These are phyloP conservation scores for Cyphomyrmex costatus DNA, from an alignment of 1,140 invertebrate species.

Conservation along the genomic window DNA sequence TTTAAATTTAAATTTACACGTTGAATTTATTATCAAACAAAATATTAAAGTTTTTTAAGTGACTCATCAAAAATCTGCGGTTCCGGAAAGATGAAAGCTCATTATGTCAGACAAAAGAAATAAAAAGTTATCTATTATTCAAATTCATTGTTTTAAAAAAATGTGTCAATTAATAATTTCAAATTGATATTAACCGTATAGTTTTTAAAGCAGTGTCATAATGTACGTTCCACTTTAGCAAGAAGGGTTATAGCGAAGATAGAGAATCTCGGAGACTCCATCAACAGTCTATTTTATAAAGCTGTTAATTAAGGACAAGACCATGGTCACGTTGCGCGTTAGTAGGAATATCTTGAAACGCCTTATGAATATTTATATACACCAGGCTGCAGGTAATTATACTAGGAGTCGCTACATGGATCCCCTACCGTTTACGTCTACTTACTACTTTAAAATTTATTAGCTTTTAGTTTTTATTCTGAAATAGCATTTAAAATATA, in stretches of 20 bases:
- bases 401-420: constrained; percentile 38
- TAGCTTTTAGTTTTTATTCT: neutral
- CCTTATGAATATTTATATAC: constrained; percentile 73
- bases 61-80: neutral
- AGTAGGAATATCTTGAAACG: constrained; percentile 71
- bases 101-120: neutral
- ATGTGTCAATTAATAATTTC: neutral
- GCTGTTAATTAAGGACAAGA: constrained; percentile 74
- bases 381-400: constrained; percentile 65
- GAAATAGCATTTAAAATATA: constrained; percentile 1
- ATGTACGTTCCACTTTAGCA: neutral
- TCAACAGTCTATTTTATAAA: constrained; percentile 68
- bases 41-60: neutral
- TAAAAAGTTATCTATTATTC: neutral
- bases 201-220: neutral
- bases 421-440: constrained; percentile 56
- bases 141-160: neutral
- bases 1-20: constrained; percentile 11
- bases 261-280: constrained; percentile 49
- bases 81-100: neutral
- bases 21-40: constrained; percentile 15
- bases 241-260: constrained; percentile 24
- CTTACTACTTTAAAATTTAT: constrained; percentile 8
- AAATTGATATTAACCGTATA: neutral
- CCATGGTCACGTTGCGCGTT: constrained; percentile 65